Evolutionary conservation across 2,888 invertebrate species (phyloP).

Genomic region (Chymomyza amoena): DNA sequence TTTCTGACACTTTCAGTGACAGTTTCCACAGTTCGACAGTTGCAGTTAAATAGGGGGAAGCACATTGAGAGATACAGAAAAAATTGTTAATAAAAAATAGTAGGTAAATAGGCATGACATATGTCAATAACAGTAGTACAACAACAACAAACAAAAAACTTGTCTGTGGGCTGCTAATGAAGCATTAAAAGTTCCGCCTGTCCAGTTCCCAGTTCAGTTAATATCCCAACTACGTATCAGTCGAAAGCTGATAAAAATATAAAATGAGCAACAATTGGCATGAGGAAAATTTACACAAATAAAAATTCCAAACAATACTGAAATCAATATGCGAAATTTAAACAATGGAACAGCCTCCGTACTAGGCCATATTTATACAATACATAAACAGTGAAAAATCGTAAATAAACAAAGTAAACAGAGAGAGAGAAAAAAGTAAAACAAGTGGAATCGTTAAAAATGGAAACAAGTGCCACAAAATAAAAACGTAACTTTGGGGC

Average conservation of each 20-base stretch:
- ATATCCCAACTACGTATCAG: not conserved
- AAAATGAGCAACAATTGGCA: not conserved
- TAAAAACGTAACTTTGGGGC: constrained; percentile 22
- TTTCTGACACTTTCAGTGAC: not conserved
- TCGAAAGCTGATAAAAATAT: not conserved
- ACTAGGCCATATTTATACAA: not conserved
- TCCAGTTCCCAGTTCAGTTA: not conserved
- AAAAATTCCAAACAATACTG: not conserved
- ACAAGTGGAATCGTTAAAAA: constrained; percentile 30
- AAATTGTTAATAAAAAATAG: not conserved
- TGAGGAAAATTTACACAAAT: not conserved
- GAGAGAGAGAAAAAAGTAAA: not conserved
- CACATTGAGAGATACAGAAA: not conserved
- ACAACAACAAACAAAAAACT: not conserved
- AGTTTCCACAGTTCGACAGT: not conserved
- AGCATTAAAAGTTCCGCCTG: not conserved
- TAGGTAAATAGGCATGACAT: not conserved
- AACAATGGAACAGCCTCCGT: not conserved
- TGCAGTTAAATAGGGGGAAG: not conserved
- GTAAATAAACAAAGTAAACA: constrained; percentile 6
- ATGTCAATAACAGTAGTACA: not conserved
- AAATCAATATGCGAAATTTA: constrained; percentile 15
- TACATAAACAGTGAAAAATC: constrained; percentile 5
- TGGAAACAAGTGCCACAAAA: constrained; percentile 22
- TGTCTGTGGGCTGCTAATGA: not conserved